A percentile compares a stretch with the other conserved stretches of the same genome.
These are phyloP conservation scores for Polyommatus icarus DNA, from an alignment of 2,888 invertebrate species.

Conservation along the genomic window DNA sequence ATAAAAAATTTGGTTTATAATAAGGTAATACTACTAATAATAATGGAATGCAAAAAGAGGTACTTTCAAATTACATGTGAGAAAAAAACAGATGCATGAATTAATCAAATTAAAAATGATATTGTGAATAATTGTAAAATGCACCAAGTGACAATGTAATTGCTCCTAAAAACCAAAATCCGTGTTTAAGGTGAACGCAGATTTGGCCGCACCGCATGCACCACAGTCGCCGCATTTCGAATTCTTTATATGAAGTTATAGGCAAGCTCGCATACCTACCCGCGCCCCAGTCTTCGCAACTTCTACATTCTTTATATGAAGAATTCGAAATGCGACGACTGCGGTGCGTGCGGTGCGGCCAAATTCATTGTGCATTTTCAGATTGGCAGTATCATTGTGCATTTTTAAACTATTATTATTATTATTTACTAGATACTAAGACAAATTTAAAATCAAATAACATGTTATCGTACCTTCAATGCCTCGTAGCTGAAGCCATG, in stretches of 20 bases:
- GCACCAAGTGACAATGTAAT: background rate
- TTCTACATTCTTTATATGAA: too few relatives aligned
- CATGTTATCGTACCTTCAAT: background rate
- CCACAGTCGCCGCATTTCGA: too few relatives aligned
- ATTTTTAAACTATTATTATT: background rate
- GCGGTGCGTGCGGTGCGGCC: too few relatives aligned
- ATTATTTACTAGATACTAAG: background rate
- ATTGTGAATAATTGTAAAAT: background rate
- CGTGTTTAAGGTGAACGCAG: background rate
- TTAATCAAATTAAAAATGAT: slow-evolving; percentile 15
- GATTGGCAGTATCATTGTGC: background rate
- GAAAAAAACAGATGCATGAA: slow-evolving; percentile 46
- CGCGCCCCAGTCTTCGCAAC: too few relatives aligned
- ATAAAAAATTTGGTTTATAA: slow-evolving; percentile 64
- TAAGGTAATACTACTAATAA: slow-evolving; percentile 53
- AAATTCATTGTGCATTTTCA: too few relatives aligned
- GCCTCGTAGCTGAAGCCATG: background rate
- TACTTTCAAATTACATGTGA: slow-evolving; percentile 62
- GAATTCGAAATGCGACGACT: too few relatives aligned
- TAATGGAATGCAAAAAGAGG: slow-evolving; percentile 74
- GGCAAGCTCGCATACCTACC: too few relatives aligned
- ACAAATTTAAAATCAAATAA: background rate
- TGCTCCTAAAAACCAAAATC: background rate
- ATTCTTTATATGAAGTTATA: too few relatives aligned
- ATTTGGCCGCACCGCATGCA: too few relatives aligned